phyloP scores from a whole-genome alignment of 2,113 vertebrate species.

The Crotalus tigris region DNA sequence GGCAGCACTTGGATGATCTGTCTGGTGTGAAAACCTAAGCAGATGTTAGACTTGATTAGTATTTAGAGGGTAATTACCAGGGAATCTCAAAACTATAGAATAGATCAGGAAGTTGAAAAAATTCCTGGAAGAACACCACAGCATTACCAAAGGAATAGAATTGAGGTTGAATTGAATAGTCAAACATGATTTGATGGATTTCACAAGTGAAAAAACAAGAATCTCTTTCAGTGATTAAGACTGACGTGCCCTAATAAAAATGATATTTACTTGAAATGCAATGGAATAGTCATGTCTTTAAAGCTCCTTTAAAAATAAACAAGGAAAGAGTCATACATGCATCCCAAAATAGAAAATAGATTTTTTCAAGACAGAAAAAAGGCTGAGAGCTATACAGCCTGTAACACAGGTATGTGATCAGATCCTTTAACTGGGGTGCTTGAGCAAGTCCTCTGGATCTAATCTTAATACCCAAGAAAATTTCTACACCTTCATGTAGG shows the following conservation, averaged over 20 bases:
- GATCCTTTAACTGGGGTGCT: background rate
- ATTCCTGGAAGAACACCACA: background rate
- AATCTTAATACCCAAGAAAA: background rate
- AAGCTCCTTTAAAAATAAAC: background rate
- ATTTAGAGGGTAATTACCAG: background rate
- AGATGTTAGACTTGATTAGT: background rate
- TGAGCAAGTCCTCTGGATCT: background rate
- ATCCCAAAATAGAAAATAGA: background rate
- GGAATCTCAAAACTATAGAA: background rate
- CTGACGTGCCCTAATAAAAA: background rate
- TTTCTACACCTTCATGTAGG: constrained; percentile 10
- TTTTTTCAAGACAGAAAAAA: background rate
- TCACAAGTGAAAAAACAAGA: background rate
- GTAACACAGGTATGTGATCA: background rate
- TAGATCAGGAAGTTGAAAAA: background rate
- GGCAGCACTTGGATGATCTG: background rate
- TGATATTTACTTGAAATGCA: background rate
- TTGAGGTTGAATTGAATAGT: background rate
- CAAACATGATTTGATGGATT: background rate
- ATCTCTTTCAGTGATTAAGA: constrained; percentile 8
- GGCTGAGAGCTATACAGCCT: background rate
- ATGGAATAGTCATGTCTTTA: background rate
- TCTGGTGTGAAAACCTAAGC: background rate
- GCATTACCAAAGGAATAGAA: background rate
- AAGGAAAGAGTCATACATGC: background rate